A percentile compares a stretch with the other conserved stretches of the same genome.
phyloP scores from a whole-genome alignment of 2,888 invertebrate species.

The Coremacera marginata region DNA sequence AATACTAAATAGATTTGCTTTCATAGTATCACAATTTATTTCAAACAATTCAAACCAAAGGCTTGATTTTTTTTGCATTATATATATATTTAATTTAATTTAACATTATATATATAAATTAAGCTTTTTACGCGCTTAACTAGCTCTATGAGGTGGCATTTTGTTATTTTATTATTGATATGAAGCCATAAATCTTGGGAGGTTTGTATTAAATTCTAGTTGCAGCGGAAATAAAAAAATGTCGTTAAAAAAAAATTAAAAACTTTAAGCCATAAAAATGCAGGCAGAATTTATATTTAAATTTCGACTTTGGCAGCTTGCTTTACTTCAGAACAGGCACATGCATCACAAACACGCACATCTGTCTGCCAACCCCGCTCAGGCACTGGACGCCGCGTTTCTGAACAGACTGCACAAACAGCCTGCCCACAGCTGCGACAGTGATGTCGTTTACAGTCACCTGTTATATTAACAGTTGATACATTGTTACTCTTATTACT shows the following conservation, averaged over 20 bases:
- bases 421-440: slow-evolving; percentile 81
- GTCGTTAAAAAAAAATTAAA: background rate
- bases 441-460: slow-evolving; percentile 73
- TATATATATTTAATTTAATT: no score
- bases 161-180: slow-evolving; percentile 3
- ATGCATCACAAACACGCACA: slow-evolving; percentile 83
- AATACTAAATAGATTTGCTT: no score
- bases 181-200: slow-evolving; percentile 10
- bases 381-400: slow-evolving; percentile 75
- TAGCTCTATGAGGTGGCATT: no score
- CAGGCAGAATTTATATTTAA: no score
- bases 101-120: no score
- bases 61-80: no score
- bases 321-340: slow-evolving; percentile 63
- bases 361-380: slow-evolving; percentile 79
- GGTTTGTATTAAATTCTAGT: background rate
- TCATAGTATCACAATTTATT: no score
- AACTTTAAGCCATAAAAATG: background rate
- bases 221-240: background rate
- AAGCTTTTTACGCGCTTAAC: no score
- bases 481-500: background rate
- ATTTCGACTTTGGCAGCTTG: slow-evolving; percentile 29
- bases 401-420: slow-evolving; percentile 75
- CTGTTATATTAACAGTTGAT: slow-evolving; percentile 15
- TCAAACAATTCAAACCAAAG: no score